These are phyloP conservation scores for Nasonia vitripennis DNA, from an alignment of 1,140 invertebrate species.

Conservation along the genomic window DNA sequence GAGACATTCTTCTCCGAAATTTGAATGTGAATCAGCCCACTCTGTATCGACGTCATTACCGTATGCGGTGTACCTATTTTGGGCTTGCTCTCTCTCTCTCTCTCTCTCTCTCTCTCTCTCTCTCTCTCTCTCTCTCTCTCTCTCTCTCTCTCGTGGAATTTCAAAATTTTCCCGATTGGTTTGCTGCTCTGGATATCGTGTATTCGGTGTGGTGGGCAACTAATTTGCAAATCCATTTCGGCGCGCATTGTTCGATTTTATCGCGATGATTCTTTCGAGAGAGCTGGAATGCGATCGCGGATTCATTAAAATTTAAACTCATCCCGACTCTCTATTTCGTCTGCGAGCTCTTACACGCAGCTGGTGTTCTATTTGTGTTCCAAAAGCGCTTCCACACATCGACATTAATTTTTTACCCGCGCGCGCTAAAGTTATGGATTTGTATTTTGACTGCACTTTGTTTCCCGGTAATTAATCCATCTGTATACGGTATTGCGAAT, in stretches of 20 bases:
- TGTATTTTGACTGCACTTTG: not conserved
- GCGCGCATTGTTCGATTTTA: not conserved
- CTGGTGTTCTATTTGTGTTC: not conserved
- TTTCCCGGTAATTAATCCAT: not conserved
- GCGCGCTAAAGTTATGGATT: not conserved
- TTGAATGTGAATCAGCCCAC: not conserved
- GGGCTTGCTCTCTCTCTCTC: too few species aligned
- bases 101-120: too few species aligned
- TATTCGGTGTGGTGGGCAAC: not conserved
- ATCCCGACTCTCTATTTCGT: not conserved
- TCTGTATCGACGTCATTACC: not conserved
- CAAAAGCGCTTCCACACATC: not conserved
- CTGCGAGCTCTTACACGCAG: not conserved
- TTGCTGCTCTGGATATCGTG: not conserved
- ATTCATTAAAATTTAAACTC: not conserved
- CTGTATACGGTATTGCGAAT: not conserved
- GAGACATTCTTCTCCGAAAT: conserved; percentile 7
- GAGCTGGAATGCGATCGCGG: not conserved
- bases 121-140: too few species aligned
- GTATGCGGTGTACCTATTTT: not conserved
- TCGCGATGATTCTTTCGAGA: not conserved
- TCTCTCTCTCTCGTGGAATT: too few species aligned
- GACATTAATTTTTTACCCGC: not conserved
- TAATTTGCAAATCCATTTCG: not conserved
- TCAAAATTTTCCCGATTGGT: too few species aligned